Base-by-base conservation (phyloP, 2,113 vertebrate species). In the Chionomys nivalis region DNA sequence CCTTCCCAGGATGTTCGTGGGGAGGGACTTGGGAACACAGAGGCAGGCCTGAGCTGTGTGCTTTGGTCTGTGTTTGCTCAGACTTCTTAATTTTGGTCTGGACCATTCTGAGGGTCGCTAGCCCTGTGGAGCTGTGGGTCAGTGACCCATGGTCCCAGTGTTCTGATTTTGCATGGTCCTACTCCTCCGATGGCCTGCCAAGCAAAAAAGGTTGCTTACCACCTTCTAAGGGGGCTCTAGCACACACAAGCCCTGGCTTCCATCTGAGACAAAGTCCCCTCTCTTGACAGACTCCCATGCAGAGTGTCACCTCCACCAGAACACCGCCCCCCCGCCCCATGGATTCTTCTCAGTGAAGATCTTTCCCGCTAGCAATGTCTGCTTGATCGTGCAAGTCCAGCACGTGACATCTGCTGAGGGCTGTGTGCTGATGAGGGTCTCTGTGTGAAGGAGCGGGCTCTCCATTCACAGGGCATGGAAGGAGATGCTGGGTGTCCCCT, bases 41-140 rank as follows among this genome's bases (percentile, higher is more conserved):
- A 12, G 7, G 4, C 49, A 8, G 63, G 63, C 13, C 2, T 0
- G 0, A 1, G 33, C 19, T 1, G 4, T 4, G 44, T 21, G 28
- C 58, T 21, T 61, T 24, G 47, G 9, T 1, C 55, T 47, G 33
- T 26, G 75, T 73, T 78, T 49, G 16, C n/a, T 0, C 33, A 66
- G 31, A 14, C 7, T 23, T 14, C 24, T n/a, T 23, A 33, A 1
- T 39, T 14, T 8, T 14, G 1, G 61, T 28, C 94, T 66, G 72
- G 33, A 47, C 28, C 2, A 4, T 55, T 36, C 36, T 4, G 49
- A 73, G 23, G n/a, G 44, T 26, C 36, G 6, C 23, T 9, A 36
- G 16, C 39, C 28, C 47, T 3, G 11, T 63, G 19, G 47, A 75
- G 68, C 42, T 2, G 1, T 13, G 17, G 36, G 16, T 1, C 39